Base-by-base conservation (phyloP, 1,140 invertebrate species). In the Nautilus pompilius region DNA sequence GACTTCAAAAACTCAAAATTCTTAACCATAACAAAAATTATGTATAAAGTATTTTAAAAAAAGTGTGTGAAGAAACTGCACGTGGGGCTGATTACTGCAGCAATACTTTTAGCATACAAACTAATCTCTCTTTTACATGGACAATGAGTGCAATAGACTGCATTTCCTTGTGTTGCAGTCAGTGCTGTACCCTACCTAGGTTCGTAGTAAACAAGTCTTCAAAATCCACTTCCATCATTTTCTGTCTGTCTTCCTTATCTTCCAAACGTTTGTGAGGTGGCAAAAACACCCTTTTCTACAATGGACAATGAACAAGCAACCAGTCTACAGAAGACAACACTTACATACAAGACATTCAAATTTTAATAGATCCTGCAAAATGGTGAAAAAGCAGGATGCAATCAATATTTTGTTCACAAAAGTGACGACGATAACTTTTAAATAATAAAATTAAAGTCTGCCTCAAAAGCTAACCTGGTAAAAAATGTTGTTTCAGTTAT, bases 271-370 rank as follows among this genome's bases (percentile, higher is more conserved):
- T 56, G 60, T 77, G 70, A 28, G 80, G 79, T n/a, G 80, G 78
- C n/a, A 76, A 58, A 69, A 78, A 82, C 33, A 80, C 76, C 61
- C 78, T 73, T 63, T 78, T 78, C 76, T 79, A 60, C n/a, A 63
- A 45, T 13, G n/a, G n/a, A n/a, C n/a, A n/a, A n/a, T n/a, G n/a
- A n/a, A n/a, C n/a, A n/a, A n/a, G n/a, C n/a, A n/a, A n/a, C n/a
- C n/a, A n/a, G n/a, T n/a, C n/a, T n/a, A n/a, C n/a, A n/a, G n/a
- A n/a, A n/a, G n/a, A n/a, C n/a, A n/a, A n/a, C n/a, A n/a, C n/a
- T n/a, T n/a, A n/a, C n/a, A n/a, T n/a, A n/a, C n/a, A n/a, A n/a
- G n/a, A n/a, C n/a, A n/a, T n/a, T n/a, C n/a, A n/a, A n/a, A n/a
- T n/a, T n/a, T n/a, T n/a, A n/a, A n/a, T n/a, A n/a, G n/a, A n/a